Evolutionary conservation across 2,113 vertebrate genomes (phyloP).

Genomic region (Marmota flaviventris): DNA sequence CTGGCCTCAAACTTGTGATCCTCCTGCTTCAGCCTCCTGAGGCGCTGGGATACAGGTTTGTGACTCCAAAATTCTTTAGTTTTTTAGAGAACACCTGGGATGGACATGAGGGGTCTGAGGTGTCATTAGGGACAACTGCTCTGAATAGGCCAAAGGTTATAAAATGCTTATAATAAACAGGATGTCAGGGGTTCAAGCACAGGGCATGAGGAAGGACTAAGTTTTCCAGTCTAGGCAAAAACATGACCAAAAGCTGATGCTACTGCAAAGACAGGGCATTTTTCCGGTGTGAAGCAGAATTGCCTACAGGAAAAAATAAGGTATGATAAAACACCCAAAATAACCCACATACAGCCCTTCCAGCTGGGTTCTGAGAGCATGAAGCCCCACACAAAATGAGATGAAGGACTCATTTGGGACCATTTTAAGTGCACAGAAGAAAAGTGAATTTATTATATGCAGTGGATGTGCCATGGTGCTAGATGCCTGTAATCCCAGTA

Average conservation of each 20-base stretch:
- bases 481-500: not conserved
- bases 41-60: not conserved
- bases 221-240: constrained; percentile 48
- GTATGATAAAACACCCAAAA: constrained; percentile 40
- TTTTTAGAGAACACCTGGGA: constrained; percentile 32
- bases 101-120: not conserved
- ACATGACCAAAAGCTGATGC: not conserved
- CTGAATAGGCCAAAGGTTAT: constrained; percentile 57
- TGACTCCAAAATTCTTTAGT: not conserved
- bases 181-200: constrained; percentile 49
- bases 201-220: constrained; percentile 44
- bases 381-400: not conserved
- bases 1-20: not conserved
- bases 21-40: not conserved
- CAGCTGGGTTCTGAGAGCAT: not conserved
- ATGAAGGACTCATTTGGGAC: not conserved
- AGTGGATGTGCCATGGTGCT: not conserved
- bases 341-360: not conserved
- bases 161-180: constrained; percentile 52
- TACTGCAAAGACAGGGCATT: not conserved
- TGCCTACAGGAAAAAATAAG: not conserved
- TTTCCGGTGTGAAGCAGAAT: not conserved
- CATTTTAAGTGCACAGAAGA: not conserved
- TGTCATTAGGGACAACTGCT: constrained; percentile 37
- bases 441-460: not conserved